Evolutionary conservation across 2,888 invertebrate species (phyloP), one percentile per base, ranked within the genome.

Genomic region (Sinopyrophorus schimmeli): DNA sequence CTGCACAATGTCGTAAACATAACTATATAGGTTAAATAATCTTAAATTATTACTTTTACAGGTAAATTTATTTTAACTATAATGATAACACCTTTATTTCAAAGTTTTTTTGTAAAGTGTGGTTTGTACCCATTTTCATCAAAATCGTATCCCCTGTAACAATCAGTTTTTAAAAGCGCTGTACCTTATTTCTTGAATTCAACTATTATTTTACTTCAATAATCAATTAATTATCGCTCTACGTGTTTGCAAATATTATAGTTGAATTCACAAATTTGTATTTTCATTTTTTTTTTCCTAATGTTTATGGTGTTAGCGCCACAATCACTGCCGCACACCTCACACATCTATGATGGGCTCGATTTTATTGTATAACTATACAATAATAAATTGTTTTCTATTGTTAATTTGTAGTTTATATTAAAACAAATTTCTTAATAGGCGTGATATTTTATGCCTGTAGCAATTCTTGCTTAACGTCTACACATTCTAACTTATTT

Each of bases 301-400:
- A 5, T 31, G 24, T 23, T 28, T 39, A 32, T 54, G 61, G 59
- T 63, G 59, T 59, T 52, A 52, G 58, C 57, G 59, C 58, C 58
- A 58, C 51, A 55, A 47, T 55, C 63, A 65, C 64, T 64, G 67
- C 66, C 66, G 58, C 61, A 61, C 64, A 67, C 65, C 63, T 64
- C 64, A 65, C 65, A 67, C 39, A 39, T 30, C 15, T 24, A 47
- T 40, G 30, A 39, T 32, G 30, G 38, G 31, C 26, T 34, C 10
- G 7, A 24, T 40, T 26, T 21, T 27, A 28, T 34, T 53, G 47
- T 53, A 49, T 53, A 53, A 52, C 51, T 53, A 41, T 54, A 50
- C 42, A 57, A 57, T 55, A 69, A 69, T 54, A 69, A 69, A 64
- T 66, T 66, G 68, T 69, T 61, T 69, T 69, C 67, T 70, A 68